These are phyloP conservation scores for Odocoileus virginianus DNA, from an alignment of 2,113 vertebrate genomes.

Conservation along the genomic window DNA sequence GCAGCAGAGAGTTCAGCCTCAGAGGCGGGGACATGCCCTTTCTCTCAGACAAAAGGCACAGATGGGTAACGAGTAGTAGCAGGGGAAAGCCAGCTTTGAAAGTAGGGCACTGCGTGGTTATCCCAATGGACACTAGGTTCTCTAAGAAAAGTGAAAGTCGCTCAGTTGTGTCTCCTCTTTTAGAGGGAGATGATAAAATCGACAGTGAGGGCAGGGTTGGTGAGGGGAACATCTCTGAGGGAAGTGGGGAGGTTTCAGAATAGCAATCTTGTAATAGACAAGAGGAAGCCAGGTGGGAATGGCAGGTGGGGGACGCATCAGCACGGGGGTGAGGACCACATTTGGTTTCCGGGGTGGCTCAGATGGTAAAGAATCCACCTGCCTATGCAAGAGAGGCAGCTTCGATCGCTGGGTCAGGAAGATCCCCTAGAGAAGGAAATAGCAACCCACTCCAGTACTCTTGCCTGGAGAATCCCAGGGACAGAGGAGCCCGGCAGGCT, in stretches of 20 bases:
- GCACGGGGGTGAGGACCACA: fast-evolving
- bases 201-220: too few relatives aligned
- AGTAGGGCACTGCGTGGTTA: fast-evolving
- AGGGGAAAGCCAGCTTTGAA: background rate
- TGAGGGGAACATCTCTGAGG: background rate
- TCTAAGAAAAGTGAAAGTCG: background rate
- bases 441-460: background rate
- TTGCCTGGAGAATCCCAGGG: background rate
- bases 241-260: background rate
- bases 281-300: too few relatives aligned
- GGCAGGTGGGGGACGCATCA: fast-evolving
- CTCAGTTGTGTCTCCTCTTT: background rate
- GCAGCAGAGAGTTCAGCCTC: background rate
- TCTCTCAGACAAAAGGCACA: background rate
- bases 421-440: background rate
- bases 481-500: background rate
- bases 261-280: too few relatives aligned
- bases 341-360: background rate
- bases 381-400: background rate
- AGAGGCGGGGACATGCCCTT: background rate
- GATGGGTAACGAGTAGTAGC: background rate
- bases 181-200: background rate
- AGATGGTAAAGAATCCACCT: background rate
- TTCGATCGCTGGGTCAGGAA: background rate
- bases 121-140: background rate